Evolutionary conservation across 2,797 vertebrate genomes (phyloP).

Genomic region (Helostoma temminkii): DNA sequence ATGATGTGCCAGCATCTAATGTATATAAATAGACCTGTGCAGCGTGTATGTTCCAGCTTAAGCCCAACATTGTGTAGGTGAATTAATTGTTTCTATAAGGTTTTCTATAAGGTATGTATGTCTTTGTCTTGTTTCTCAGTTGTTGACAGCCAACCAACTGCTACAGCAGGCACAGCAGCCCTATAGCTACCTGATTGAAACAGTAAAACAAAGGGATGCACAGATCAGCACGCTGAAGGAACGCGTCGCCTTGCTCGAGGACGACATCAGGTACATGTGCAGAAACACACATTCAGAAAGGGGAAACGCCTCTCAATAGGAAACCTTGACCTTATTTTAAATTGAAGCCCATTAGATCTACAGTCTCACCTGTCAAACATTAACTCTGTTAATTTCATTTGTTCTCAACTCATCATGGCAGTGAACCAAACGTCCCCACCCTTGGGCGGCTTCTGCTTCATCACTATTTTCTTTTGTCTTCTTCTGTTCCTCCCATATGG

Average conservation of each 20-base stretch:
- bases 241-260: constrained; percentile 86
- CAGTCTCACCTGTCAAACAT: neutral
- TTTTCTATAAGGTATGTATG: neutral
- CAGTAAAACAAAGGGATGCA: constrained; percentile 89
- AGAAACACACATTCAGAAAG: neutral
- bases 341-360: neutral
- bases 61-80: accelerated
- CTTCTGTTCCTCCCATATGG: constrained; percentile 1
- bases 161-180: constrained; percentile 93
- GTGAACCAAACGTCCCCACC: constrained; percentile 1
- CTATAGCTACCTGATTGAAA: constrained; percentile 93
- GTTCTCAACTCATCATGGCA: constrained; percentile 10
- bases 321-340: neutral
- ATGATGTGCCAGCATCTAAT: too few species aligned
- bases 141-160: constrained; percentile 89
- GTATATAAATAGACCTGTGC: too few species aligned
- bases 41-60: too few species aligned
- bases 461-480: neutral
- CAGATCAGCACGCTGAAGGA: constrained; percentile 88
- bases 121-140: constrained; percentile 74
- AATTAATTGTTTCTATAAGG: neutral
- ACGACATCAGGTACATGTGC: constrained; percentile 87
- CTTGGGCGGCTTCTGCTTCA: constrained; percentile 14
- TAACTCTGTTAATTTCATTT: constrained; percentile 1
- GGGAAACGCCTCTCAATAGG: neutral